phyloP scores from a whole-genome alignment of 1,140 invertebrate species.

The Nymphalis io region DNA sequence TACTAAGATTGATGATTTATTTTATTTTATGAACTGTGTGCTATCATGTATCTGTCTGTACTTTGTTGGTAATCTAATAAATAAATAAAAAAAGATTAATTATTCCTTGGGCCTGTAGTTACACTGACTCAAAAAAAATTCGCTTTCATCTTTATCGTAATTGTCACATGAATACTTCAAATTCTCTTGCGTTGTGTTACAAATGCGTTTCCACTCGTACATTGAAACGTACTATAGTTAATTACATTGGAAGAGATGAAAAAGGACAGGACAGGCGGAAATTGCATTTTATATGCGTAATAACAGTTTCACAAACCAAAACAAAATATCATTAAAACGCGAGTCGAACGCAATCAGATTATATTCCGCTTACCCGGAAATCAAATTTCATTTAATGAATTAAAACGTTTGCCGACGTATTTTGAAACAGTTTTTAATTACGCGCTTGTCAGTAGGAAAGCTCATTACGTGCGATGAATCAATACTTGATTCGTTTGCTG shows the following conservation, averaged over 20 bases:
- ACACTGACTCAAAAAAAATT: no score
- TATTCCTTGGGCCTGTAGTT: no score
- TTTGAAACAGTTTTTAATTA: constrained; percentile 40
- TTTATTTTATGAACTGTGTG: no score
- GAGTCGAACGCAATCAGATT: constrained; percentile 28
- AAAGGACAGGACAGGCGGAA: constrained; percentile 2
- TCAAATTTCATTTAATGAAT: constrained; percentile 39
- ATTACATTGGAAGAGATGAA: neutral
- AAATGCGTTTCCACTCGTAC: no score
- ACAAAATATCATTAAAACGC: constrained; percentile 31
- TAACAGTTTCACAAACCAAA: constrained; percentile 13
- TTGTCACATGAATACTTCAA: no score
- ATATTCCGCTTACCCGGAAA: constrained; percentile 29
- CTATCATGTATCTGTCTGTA: no score
- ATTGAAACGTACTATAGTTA: neutral
- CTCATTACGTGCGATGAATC: constrained; percentile 34
- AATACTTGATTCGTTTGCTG: constrained; percentile 30
- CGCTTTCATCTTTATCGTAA: no score
- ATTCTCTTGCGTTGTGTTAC: no score
- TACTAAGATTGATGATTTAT: no score
- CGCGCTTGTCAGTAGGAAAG: constrained; percentile 32
- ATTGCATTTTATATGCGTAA: constrained; percentile 11
- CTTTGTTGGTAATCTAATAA: no score
- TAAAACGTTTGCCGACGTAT: constrained; percentile 31
- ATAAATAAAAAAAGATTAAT: no score